Percentiles rank a stretch among this genome's conserved stretches.
Conservation (phyloP, 1,140 invertebrate genomes). For the Rhyacophila brunnea region DNA sequence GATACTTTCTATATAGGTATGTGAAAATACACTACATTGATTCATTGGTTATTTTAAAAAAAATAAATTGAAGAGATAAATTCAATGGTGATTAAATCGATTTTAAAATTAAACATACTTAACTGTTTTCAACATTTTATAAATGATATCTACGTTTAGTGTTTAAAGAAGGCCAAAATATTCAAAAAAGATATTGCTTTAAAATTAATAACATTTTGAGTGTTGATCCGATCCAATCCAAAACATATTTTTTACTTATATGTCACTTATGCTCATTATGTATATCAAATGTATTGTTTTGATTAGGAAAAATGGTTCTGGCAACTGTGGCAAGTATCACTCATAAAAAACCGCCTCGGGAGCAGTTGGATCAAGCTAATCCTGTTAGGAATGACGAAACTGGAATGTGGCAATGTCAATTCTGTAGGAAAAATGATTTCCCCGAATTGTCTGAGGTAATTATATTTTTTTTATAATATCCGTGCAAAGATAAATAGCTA, state of each 20-base stretch:
- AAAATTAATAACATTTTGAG: background rate
- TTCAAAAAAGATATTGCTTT: too few relatives aligned
- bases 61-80: too few relatives aligned
- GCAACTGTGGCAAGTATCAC: conserved; percentile 76
- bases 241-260: background rate
- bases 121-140: too few relatives aligned
- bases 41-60: too few relatives aligned
- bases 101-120: too few relatives aligned
- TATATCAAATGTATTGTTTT: background rate
- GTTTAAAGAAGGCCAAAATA: too few relatives aligned
- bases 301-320: conserved; percentile 67
- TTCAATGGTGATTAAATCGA: too few relatives aligned
- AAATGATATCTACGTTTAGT: too few relatives aligned
- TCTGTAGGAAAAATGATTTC: conserved; percentile 94
- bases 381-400: conserved; percentile 92
- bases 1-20: conserved; percentile 90
- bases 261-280: background rate
- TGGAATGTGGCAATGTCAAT: conserved; percentile 95
- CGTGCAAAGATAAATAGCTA: too few relatives aligned
- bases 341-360: conserved; percentile 85
- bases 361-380: conserved; percentile 93
- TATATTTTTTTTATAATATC: too few relatives aligned
- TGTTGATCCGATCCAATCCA: background rate
- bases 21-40: background rate
- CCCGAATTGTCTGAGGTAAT: conserved; percentile 85